Conservation (phyloP, 2,888 invertebrate species). For the Ommatoiulus sabulosus region DNA sequence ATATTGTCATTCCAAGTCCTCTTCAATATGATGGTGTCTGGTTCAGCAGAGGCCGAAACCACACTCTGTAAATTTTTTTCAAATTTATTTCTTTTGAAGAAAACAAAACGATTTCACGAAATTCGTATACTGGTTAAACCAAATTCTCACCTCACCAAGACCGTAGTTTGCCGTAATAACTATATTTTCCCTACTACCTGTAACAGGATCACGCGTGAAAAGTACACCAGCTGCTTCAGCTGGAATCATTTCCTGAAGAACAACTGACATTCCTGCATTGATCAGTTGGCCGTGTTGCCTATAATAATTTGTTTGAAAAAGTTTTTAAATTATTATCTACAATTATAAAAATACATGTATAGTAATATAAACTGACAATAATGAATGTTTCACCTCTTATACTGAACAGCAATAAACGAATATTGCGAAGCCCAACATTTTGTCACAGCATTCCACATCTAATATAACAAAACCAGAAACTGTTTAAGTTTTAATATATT, state of each 20-base stretch:
- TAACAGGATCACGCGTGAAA: constrained; percentile 83
- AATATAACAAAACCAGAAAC: too few species aligned
- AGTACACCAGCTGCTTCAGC: constrained; percentile 80
- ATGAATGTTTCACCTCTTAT: constrained; percentile 74
- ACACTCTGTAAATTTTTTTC: constrained; percentile 74
- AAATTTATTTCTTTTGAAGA: neutral
- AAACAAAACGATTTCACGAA: too few species aligned
- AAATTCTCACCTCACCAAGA: constrained; percentile 77
- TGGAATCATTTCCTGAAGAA: constrained; percentile 81
- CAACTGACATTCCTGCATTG: constrained; percentile 79
- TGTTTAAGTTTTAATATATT: too few species aligned
- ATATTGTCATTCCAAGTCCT: constrained; percentile 68
- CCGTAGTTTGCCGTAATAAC: constrained; percentile 84
- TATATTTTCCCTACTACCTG: constrained; percentile 76
- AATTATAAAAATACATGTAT: too few species aligned
- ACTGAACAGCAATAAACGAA: constrained; percentile 80
- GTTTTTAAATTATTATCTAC: too few species aligned
- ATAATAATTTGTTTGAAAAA: constrained; percentile 50
- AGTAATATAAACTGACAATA: too few species aligned
- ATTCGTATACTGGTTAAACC: too few species aligned
- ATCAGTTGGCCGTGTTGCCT: constrained; percentile 80
- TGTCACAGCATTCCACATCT: constrained; percentile 70
- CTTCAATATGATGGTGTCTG: constrained; percentile 78
- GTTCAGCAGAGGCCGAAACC: constrained; percentile 82
- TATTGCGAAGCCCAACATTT: constrained; percentile 88